These are phyloP conservation scores for Plectus sambesii DNA, from an alignment of 1,140 invertebrate species.

Conservation along the genomic window DNA sequence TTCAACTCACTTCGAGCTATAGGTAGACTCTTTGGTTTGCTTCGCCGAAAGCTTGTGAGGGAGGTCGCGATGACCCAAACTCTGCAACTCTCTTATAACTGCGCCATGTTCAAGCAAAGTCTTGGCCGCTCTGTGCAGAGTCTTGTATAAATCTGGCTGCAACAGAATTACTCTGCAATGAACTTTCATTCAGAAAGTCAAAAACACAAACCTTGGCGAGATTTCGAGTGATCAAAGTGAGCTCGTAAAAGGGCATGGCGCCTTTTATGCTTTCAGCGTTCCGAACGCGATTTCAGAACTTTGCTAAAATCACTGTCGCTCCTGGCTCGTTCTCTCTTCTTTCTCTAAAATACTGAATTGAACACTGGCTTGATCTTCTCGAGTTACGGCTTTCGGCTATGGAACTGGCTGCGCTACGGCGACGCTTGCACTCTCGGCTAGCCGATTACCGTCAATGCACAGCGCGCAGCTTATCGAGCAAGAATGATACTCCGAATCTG, in stretches of 20 bases:
- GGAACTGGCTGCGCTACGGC: too few species aligned
- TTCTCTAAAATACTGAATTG: too few species aligned
- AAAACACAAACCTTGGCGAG: conserved; percentile 32
- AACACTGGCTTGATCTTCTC: too few species aligned
- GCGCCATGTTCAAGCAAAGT: conserved; percentile 36
- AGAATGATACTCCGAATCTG: too few species aligned
- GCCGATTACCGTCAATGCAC: too few species aligned
- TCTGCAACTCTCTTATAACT: conserved; percentile 36
- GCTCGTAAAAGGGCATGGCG: conserved; percentile 40
- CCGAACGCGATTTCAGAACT: too few species aligned
- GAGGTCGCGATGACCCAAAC: conserved; percentile 38
- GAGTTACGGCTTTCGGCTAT: too few species aligned
- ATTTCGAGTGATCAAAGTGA: conserved; percentile 37
- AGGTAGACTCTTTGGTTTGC: conserved; percentile 33
- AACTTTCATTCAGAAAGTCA: neutral
- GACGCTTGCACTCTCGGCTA: too few species aligned
- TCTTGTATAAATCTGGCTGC: conserved; percentile 34
- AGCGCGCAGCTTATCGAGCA: too few species aligned
- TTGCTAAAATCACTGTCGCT: too few species aligned
- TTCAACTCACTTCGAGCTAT: conserved; percentile 39
- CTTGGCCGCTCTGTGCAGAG: conserved; percentile 30
- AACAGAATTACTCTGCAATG: conserved; percentile 9
- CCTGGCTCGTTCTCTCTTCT: too few species aligned
- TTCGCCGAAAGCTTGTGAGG: conserved; percentile 30
- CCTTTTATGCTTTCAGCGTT: too few species aligned